Evolutionary conservation across 2,113 vertebrate genomes (phyloP).

Genomic region (Daubentonia madagascariensis): DNA sequence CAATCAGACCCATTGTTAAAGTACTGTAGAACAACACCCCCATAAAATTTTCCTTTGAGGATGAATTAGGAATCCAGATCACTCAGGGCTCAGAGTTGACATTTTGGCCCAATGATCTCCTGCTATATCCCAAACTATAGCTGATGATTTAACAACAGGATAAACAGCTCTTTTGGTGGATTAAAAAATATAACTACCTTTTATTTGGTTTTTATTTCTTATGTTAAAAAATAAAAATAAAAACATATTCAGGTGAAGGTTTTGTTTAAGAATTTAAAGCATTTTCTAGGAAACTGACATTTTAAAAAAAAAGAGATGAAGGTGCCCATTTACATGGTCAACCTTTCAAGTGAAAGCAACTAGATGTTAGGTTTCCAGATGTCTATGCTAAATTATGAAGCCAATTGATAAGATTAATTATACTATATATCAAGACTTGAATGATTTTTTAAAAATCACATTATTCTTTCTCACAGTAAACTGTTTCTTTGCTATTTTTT

Average conservation of each 20-base stretch:
- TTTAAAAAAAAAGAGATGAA: neutral
- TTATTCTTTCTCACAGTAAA: slow-evolving; percentile 22
- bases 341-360: slow-evolving; percentile 26
- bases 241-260: neutral
- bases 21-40: neutral
- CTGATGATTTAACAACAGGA: neutral
- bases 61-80: neutral
- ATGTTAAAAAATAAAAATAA: neutral
- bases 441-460: neutral
- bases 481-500: neutral
- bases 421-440: neutral
- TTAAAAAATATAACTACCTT: slow-evolving; percentile 15
- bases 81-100: neutral
- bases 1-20: neutral
- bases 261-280: slow-evolving; percentile 1
- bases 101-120: neutral
- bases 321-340: neutral
- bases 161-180: neutral
- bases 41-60: neutral
- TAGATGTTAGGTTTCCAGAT: neutral
- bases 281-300: slow-evolving; percentile 6
- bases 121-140: neutral
- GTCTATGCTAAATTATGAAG: slow-evolving; percentile 5
- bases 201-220: neutral
- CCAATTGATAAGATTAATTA: slow-evolving; percentile 34